Conservation (phyloP, 2,113 vertebrate genomes). For the Nestor notabilis region DNA sequence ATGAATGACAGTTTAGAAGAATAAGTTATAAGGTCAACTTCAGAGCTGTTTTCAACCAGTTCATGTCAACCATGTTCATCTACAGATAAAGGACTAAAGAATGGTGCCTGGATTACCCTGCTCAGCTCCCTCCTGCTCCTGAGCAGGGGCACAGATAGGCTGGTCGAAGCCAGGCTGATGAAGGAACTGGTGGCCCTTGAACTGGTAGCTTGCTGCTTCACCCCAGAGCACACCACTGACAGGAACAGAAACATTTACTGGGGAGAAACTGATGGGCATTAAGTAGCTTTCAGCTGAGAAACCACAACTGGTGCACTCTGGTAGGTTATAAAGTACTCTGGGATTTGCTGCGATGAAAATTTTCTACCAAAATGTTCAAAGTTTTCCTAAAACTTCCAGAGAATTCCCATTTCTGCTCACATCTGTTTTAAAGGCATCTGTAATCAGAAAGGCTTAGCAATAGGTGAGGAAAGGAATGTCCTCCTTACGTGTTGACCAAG, state of each 20-base stretch:
- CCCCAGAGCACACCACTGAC: neutral
- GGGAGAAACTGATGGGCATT: neutral
- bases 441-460: constrained; percentile 6
- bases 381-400: neutral
- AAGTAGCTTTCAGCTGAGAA: neutral
- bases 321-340: neutral
- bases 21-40: neutral
- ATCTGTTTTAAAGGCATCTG: constrained; percentile 32
- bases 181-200: neutral
- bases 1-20: neutral
- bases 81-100: neutral
- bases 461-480: neutral
- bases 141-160: neutral
- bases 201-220: neutral
- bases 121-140: neutral
- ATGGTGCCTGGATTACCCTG: neutral
- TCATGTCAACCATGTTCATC: neutral
- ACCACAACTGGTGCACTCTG: neutral
- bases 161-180: neutral
- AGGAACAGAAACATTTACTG: neutral
- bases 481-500: neutral
- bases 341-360: accelerated
- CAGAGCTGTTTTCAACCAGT: neutral
- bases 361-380: neutral
- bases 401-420: neutral